Conservation (phyloP, 37 sponge, comb jelly and placozoan genomes). For the Ephydatia muelleri region DNA sequence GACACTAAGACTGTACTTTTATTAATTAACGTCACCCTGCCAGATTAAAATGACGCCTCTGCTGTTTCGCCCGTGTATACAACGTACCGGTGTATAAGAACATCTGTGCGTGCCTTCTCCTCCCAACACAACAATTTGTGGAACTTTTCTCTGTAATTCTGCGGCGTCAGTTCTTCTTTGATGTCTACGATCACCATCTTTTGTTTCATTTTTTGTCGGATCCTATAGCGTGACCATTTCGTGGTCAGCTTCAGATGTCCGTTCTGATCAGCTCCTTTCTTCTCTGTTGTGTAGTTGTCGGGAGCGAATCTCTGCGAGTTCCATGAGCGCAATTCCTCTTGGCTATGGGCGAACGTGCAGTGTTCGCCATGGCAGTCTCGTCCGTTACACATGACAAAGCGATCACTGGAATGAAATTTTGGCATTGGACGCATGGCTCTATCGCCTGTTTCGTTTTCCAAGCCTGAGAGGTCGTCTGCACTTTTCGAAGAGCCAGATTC, state of each 20-base stretch:
- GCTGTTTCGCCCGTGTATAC: background rate
- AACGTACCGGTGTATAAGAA: conserved; percentile 41
- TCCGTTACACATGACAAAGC: background rate
- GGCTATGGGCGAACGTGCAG: background rate
- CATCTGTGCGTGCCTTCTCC: conserved; percentile 53
- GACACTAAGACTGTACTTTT: background rate
- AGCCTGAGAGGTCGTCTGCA: background rate
- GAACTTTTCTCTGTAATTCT: conserved; percentile 63
- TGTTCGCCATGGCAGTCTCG: background rate
- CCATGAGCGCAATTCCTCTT: background rate
- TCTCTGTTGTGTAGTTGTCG: background rate
- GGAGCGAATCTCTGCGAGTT: background rate
- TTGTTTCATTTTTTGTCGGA: background rate
- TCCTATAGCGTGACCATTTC: background rate
- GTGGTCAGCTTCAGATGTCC: background rate
- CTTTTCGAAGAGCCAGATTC: background rate
- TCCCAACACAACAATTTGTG: conserved; percentile 81
- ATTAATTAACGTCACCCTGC: background rate
- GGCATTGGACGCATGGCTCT: background rate
- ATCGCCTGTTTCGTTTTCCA: no score
- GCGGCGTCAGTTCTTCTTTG: conserved; percentile 11
- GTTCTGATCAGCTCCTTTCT: no score
- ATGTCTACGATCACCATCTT: background rate
- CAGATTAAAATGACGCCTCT: background rate
- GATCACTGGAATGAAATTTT: background rate